phyloP scores from a whole-genome alignment of 1,140 invertebrate species.

The Bicyclus anynana region DNA sequence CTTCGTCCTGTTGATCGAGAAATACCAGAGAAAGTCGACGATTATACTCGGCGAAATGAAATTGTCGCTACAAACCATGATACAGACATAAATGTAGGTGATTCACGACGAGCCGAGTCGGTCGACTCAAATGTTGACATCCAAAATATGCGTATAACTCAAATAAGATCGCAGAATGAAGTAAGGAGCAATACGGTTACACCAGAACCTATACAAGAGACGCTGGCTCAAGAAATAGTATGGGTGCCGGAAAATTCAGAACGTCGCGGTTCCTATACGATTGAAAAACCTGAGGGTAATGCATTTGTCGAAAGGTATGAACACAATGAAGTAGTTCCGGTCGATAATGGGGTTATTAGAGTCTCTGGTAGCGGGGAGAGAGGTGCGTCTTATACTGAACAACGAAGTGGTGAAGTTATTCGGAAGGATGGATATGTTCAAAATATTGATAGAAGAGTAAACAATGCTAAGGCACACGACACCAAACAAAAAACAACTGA shows the following conservation, averaged over 20 bases:
- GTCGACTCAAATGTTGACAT: conserved; percentile 30
- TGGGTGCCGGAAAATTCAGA: conserved; percentile 59
- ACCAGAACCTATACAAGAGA: conserved; percentile 60
- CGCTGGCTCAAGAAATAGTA: conserved; percentile 62
- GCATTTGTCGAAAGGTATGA: conserved; percentile 53
- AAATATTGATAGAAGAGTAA: conserved; percentile 48
- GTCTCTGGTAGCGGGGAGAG: conserved; percentile 47
- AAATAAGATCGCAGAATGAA: conserved; percentile 50
- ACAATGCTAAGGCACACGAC: conserved; percentile 53
- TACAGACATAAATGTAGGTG: background rate
- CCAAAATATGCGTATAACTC: conserved; percentile 45
- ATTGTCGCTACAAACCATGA: conserved; percentile 2
- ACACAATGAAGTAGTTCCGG: conserved; percentile 53
- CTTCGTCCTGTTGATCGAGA: conserved; percentile 22
- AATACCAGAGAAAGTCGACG: conserved; percentile 20
- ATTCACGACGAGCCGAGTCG: conserved; percentile 11
- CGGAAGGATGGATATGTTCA: conserved; percentile 53
- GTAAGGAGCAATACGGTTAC: conserved; percentile 52
- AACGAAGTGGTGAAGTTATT: conserved; percentile 44
- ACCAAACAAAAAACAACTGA: conserved; percentile 50
- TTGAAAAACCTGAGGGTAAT: conserved; percentile 52
- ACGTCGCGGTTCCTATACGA: conserved; percentile 65
- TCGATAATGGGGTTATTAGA: conserved; percentile 51
- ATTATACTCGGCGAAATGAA: background rate
- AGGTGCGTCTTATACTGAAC: conserved; percentile 42